Conservation (phyloP, 2,113 vertebrate genomes). For the Plotosus lineatus region DNA sequence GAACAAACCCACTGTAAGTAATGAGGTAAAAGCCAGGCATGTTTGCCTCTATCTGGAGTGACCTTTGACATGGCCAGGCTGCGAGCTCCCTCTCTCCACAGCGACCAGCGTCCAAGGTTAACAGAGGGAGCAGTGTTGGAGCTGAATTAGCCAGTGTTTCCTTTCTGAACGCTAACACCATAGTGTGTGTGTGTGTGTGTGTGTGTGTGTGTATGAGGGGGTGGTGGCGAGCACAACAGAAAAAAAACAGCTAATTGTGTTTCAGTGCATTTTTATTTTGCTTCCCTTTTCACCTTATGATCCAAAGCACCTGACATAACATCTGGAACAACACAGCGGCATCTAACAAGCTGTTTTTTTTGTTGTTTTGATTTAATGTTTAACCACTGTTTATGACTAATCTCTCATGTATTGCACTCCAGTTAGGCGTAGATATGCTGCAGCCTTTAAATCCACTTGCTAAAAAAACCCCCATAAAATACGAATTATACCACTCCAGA, state of each 20-base stretch:
- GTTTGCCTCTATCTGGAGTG: background rate
- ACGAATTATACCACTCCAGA: too few relatives aligned
- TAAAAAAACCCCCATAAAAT: too few relatives aligned
- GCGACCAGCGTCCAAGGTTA: conserved; percentile 66
- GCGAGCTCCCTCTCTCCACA: conserved; percentile 54
- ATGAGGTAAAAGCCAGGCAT: background rate
- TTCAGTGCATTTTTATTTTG: background rate
- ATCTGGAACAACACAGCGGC: too few relatives aligned
- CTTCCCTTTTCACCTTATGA: background rate
- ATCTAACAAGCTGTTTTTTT: too few relatives aligned
- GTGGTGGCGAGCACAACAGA: background rate
- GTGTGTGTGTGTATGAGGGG: background rate
- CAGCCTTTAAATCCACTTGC: too few relatives aligned
- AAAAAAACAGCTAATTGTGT: conserved; percentile 2
- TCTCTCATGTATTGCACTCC: too few relatives aligned
- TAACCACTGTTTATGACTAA: too few relatives aligned
- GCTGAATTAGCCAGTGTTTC: conserved; percentile 72
- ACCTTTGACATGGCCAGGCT: conserved; percentile 13
- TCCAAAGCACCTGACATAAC: too few relatives aligned
- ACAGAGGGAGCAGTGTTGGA: conserved; percentile 75
- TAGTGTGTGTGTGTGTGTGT: conserved; percentile 25
- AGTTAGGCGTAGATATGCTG: too few relatives aligned
- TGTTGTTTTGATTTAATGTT: too few relatives aligned
- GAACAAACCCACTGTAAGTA: background rate
- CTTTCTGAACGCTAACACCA: conserved; percentile 13